These are phyloP conservation scores for Chroicocephalus ridibundus DNA, from an alignment of 2,113 vertebrate species.

Conservation along the genomic window DNA sequence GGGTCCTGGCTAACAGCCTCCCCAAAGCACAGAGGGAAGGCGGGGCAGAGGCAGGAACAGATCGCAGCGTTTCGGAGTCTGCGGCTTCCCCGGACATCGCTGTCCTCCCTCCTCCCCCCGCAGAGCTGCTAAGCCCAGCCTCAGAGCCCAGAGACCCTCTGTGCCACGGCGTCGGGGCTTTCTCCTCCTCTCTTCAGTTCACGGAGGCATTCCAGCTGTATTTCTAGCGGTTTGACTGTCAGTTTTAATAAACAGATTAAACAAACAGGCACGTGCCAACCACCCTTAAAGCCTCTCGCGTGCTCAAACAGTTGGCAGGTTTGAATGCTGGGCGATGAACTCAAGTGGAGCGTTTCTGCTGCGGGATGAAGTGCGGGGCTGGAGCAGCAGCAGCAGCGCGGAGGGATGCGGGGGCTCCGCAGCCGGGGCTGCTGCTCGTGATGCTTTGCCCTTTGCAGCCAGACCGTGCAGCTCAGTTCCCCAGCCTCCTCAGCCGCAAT, in stretches of 20 bases:
- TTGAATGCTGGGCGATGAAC: neutral
- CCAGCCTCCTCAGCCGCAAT: neutral
- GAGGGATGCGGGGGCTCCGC: neutral
- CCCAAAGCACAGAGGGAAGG: neutral
- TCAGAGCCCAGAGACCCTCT: fast-evolving
- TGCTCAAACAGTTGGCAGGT: neutral
- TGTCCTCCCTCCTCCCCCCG: neutral
- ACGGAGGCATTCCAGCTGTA: neutral
- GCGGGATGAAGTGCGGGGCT: neutral
- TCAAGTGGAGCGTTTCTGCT: neutral
- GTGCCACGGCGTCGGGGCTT: fast-evolving
- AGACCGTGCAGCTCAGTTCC: neutral
- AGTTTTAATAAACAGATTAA: neutral
- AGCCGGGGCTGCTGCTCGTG: neutral
- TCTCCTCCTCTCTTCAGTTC: neutral
- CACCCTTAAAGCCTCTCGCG: neutral
- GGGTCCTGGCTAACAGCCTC: neutral
- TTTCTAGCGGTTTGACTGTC: neutral
- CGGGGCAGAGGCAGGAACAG: neutral
- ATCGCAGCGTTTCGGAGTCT: fast-evolving
- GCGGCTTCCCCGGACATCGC: neutral
- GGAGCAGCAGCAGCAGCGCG: neutral
- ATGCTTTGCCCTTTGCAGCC: neutral
- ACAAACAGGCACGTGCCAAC: neutral
- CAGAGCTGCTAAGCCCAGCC: fast-evolving